Conservation (phyloP, 2,797 vertebrate species). For the Phalloptychus januarius region DNA sequence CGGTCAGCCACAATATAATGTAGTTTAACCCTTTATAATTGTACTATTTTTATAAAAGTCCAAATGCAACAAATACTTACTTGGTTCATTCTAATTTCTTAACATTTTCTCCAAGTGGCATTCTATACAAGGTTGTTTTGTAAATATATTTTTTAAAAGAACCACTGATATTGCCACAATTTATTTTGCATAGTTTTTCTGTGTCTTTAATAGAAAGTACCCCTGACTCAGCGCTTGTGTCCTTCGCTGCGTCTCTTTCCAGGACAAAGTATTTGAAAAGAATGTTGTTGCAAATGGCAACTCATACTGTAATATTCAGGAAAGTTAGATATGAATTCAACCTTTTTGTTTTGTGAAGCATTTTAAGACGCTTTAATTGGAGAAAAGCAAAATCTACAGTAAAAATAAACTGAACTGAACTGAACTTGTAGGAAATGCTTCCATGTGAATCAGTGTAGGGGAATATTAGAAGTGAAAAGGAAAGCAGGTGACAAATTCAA, state of each 20-base stretch:
- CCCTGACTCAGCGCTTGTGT: no score
- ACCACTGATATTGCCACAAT: neutral
- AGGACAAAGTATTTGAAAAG: no score
- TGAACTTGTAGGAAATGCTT: constrained; percentile 3
- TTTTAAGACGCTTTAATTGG: neutral
- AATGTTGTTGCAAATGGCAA: no score
- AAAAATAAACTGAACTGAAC: neutral
- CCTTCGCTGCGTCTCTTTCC: no score
- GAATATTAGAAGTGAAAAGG: constrained; percentile 25
- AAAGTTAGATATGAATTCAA: neutral
- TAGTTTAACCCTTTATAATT: neutral
- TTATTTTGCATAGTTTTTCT: no score
- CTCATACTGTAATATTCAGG: no score
- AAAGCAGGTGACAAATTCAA: constrained; percentile 47
- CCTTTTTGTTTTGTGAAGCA: no score
- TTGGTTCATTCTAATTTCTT: neutral
- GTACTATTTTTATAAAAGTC: neutral
- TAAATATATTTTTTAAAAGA: neutral
- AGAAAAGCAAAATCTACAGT: neutral
- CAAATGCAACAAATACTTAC: neutral
- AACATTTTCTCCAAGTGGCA: neutral
- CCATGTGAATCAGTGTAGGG: constrained; percentile 52
- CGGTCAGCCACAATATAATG: neutral
- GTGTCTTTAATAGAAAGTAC: no score
- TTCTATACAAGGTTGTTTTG: neutral